Percentiles rank a stretch among this genome's conserved stretches.
These are phyloP conservation scores for Tillus elongatus DNA, from an alignment of 2,888 invertebrate genomes.

Conservation along the genomic window DNA sequence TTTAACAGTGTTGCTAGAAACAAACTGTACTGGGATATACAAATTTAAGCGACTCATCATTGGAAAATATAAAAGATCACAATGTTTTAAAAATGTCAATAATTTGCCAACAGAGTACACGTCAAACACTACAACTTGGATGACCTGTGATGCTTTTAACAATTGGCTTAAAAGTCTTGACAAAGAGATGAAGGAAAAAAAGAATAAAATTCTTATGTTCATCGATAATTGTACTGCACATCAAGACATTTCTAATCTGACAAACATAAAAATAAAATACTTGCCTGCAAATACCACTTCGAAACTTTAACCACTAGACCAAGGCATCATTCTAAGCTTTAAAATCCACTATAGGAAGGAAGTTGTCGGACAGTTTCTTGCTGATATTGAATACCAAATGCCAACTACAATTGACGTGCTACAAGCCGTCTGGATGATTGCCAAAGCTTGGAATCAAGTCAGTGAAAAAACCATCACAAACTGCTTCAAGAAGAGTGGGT, in stretches of 20 bases:
- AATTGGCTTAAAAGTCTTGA: slow-evolving; percentile 23
- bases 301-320: slow-evolving; percentile 19
- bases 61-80: slow-evolving; percentile 12
- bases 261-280: slow-evolving; percentile 21
- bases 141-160: slow-evolving; percentile 18
- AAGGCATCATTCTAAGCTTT: slow-evolving; percentile 20
- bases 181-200: slow-evolving; percentile 18
- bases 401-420: no score
- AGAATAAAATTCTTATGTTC: slow-evolving; percentile 22
- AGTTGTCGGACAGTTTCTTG: slow-evolving; percentile 22
- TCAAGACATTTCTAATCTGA: slow-evolving; percentile 21
- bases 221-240: no score
- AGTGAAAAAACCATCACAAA: no score
- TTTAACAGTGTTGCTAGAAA: slow-evolving; percentile 20
- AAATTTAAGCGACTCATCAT: slow-evolving; percentile 22
- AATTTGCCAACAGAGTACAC: slow-evolving; percentile 10
- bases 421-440: slow-evolving; percentile 18
- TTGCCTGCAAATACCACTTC: slow-evolving; percentile 14
- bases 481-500: no score
- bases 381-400: slow-evolving; percentile 18
- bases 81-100: no score
- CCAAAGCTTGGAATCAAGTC: slow-evolving; percentile 23
- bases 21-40: slow-evolving; percentile 20
- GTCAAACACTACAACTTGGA: slow-evolving; percentile 11
- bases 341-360: slow-evolving; percentile 22